Base-by-base conservation (phyloP, 2,888 invertebrate genomes). In the Cremastobaeus sp. region DNA sequence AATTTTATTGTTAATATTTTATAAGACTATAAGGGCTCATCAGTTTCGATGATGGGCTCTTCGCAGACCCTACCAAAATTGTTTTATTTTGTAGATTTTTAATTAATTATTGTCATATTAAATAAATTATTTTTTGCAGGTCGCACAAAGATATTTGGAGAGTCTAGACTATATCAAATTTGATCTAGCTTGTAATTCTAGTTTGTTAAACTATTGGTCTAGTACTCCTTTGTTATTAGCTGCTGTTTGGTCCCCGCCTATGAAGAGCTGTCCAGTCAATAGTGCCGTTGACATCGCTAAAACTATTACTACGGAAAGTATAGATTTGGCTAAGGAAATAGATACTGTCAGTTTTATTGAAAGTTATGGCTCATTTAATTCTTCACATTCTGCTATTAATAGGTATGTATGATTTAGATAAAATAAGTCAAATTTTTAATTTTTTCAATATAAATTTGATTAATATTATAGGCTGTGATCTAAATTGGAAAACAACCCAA, bases 151-250 rank as follows among this genome's bases (percentile, higher is more conserved):
- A 81, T 89, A 95, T 4, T 89, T 96, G 60, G 93, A 94, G 84
- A 95, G 93, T 12, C 89, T 96, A 30, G 95, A 95, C 84, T 79
- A 85, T 9, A 83, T 89, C 18, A 81, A 62, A 15, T 88, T 87
- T 43, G 79, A 86, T 12, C 45, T 88, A 0, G 90, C 92, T 6
- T 91, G 91, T 80, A 91, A 93, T 72, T 90, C 92, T 54, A 96
- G 96, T 84, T 89, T 97, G 17, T 89, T 98, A 0, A 98, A 98
- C 88, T 92, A 92, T 59, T 98, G 98, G 98, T 93, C 94, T 0
- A 92, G 93, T 79, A 92, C 93, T 34, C 94, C 97, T 0, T 88
- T 98, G 32, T 90, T 94, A 84, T 88, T 96, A 80, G 94, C 96
- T 9, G 97, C 96, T 2, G 90, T 96, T 52, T 96, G 95, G 94